phyloP scores from a whole-genome alignment of 2,888 invertebrate genomes.

The Zaprionus bogoriensis region DNA sequence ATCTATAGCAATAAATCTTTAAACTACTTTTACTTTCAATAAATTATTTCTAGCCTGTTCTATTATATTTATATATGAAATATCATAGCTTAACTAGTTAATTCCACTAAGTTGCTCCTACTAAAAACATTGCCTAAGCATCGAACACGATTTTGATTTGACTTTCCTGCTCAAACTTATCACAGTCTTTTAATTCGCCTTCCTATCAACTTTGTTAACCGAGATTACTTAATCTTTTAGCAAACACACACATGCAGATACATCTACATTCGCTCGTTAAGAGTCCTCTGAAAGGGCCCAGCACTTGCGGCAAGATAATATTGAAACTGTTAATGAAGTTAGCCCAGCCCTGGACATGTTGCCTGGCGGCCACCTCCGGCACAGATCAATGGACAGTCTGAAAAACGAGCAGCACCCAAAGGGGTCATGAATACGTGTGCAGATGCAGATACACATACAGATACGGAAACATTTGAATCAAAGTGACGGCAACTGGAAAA shows the following conservation, averaged over 20 bases:
- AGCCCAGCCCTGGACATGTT: slow-evolving; percentile 28
- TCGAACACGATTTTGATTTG: neutral
- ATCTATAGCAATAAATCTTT: neutral
- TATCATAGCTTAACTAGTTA: no score
- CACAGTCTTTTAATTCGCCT: neutral
- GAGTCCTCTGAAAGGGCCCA: slow-evolving; percentile 42
- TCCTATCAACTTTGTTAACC: slow-evolving; percentile 2
- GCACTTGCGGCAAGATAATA: slow-evolving; percentile 51
- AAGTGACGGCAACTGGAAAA: slow-evolving; percentile 57
- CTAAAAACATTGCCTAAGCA: neutral
- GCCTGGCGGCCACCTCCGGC: slow-evolving; percentile 23
- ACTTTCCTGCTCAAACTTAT: neutral
- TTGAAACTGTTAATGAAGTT: slow-evolving; percentile 78
- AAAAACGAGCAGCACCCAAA: slow-evolving; percentile 32
- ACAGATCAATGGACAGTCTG: slow-evolving; percentile 29
- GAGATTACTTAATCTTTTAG: slow-evolving; percentile 10
- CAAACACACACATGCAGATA: neutral
- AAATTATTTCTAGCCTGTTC: no score
- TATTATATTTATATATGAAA: no score
- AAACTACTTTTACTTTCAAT: neutral
- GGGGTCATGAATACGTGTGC: slow-evolving; percentile 13
- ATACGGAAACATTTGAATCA: slow-evolving; percentile 36
- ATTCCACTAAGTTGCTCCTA: neutral
- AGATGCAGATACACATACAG: slow-evolving; percentile 7
- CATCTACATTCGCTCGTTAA: slow-evolving; percentile 10